A percentile compares a stretch with the other conserved stretches of the same genome.
These are phyloP conservation scores for Tachypleus tridentatus DNA, from an alignment of 1,140 invertebrate genomes.

Conservation along the genomic window DNA sequence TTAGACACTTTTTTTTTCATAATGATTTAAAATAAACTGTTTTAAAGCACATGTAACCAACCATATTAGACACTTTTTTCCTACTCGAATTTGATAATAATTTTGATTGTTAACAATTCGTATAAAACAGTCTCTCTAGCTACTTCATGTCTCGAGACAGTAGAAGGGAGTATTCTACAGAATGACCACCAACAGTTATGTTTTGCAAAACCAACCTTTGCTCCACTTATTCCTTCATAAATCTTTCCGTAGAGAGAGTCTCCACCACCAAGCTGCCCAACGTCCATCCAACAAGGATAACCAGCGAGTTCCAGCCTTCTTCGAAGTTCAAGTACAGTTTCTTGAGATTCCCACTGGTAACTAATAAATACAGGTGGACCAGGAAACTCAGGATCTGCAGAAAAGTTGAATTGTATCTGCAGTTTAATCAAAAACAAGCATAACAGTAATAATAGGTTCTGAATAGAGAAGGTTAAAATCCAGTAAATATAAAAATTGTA, in stretches of 20 bases:
- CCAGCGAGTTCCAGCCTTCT: constrained; percentile 34
- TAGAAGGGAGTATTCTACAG: no score
- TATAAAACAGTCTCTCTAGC: no score
- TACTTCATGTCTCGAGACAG: no score
- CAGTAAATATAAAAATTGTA: neutral
- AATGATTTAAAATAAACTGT: no score
- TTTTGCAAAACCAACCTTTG: constrained; percentile 25
- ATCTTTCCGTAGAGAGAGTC: constrained; percentile 37
- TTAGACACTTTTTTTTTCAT: no score
- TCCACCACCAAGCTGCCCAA: constrained; percentile 38
- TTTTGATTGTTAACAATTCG: no score
- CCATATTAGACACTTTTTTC: no score
- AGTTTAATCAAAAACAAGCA: neutral
- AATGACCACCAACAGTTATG: constrained; percentile 25
- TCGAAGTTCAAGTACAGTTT: constrained; percentile 27
- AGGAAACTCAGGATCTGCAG: constrained; percentile 29
- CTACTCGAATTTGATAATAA: no score
- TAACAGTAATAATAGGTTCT: no score
- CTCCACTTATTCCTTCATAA: constrained; percentile 34
- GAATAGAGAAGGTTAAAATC: no score
- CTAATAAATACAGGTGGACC: constrained; percentile 37
- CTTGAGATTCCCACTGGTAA: constrained; percentile 37
- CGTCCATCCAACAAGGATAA: constrained; percentile 40
- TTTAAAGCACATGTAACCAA: no score
- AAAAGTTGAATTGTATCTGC: neutral